Evolutionary conservation across 2,888 invertebrate species (phyloP).

Genomic region (Xestia xanthographa): DNA sequence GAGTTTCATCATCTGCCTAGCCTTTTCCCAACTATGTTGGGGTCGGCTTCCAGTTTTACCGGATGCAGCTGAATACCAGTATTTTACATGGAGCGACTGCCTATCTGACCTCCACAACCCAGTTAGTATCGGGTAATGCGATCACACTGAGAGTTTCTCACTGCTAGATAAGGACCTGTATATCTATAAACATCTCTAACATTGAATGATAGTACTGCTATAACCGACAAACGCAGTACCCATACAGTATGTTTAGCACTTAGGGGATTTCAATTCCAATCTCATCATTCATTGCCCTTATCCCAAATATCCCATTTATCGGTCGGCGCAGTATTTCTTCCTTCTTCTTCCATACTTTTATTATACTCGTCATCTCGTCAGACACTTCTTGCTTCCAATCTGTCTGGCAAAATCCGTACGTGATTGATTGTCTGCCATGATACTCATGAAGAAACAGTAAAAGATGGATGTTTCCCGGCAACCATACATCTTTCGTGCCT

Average conservation of each 20-base stretch:
- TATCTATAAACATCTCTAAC: not conserved
- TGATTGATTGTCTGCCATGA: not conserved
- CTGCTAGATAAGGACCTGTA: not conserved
- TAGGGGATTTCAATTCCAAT: not conserved
- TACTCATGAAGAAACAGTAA: not conserved
- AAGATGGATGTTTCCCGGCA: not conserved
- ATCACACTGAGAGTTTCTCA: conserved; percentile 1
- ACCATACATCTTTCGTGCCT: not conserved
- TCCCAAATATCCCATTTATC: not conserved
- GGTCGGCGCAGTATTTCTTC: too few relatives aligned
- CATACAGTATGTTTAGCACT: not conserved
- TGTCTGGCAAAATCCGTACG: not conserved
- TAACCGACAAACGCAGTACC: not conserved
- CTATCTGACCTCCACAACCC: too few relatives aligned
- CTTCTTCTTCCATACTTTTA: not conserved
- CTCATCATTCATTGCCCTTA: too few relatives aligned
- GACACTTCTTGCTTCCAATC: not conserved
- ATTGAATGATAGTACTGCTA: not conserved
- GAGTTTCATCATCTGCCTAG: too few relatives aligned
- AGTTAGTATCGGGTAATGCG: too few relatives aligned
- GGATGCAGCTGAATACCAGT: too few relatives aligned
- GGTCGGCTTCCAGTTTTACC: too few relatives aligned
- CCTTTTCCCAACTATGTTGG: too few relatives aligned
- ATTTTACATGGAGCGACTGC: too few relatives aligned
- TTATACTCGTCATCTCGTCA: not conserved